Conservation (phyloP, 2,113 vertebrate genomes). For the Pristiophorus japonicus region DNA sequence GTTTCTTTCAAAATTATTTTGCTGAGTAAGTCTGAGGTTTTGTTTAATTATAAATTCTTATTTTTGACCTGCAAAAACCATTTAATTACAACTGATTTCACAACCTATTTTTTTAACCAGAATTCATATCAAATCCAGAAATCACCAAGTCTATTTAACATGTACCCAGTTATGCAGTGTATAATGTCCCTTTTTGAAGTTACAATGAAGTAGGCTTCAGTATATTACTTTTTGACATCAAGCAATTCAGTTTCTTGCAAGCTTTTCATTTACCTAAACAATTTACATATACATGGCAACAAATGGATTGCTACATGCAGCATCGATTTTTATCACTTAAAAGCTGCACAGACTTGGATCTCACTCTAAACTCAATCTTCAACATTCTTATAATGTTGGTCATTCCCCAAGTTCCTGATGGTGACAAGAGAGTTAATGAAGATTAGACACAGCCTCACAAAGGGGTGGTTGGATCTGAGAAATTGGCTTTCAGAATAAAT, state of each 20-base stretch:
- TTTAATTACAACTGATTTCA: neutral
- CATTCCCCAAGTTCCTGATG: neutral
- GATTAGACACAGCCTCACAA: neutral
- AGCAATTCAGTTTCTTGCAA: neutral
- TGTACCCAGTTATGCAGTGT: neutral
- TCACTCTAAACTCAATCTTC: neutral
- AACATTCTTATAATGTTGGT: neutral
- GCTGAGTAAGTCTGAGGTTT: neutral
- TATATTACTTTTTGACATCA: neutral
- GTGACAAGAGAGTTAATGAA: neutral
- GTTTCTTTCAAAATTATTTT: neutral
- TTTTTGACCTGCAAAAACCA: neutral
- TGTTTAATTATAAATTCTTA: neutral
- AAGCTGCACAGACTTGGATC: neutral
- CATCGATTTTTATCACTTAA: neutral
- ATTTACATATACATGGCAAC: neutral
- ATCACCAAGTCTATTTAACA: neutral
- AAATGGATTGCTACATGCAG: no score
- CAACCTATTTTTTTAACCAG: neutral
- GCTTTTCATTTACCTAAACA: neutral
- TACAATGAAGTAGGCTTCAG: neutral
- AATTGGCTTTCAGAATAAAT: neutral
- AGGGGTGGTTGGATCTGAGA: neutral
- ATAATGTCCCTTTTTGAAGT: neutral
- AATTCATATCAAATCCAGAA: neutral